Base-by-base conservation (phyloP, 1,140 invertebrate genomes). In the Cotesia chilonis region DNA sequence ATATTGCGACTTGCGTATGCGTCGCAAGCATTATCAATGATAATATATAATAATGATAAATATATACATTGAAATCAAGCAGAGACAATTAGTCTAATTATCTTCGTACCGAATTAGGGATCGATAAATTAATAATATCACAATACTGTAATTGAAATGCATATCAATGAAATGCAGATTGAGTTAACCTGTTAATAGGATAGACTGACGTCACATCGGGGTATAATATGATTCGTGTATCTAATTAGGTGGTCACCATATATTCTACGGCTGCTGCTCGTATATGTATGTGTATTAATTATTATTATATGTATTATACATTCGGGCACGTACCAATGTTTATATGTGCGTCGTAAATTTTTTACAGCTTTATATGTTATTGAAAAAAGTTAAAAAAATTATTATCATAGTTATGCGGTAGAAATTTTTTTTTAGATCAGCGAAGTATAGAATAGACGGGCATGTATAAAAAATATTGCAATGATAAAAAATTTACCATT, bases 81-180 rank as follows among this genome's bases (percentile, higher is more conserved):
- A 63, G 36, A 41, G 60, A 37, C 28, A n/a, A 63, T 37, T 37
- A 63, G 6, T 63, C 60, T 63, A 38, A 63, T 63, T 37, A 36
- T 28, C 14, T 63, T 63, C 4, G 37, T 63, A 10, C 35, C 28
- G 37, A 10, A 65, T 65, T 65, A 47, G 36, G 41, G 41, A 65
- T 51, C 7, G 14, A 65, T 65, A 65, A 36, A 65, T 65, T 65
- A 63, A 61, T 70, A 36, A 57, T 68, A 68, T 68, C 51, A 68
- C 66, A 68, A 36, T 67, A 54, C 17, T 55, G 3, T n/a, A 36
- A 63, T 70, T 63, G 41, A n/a, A 5, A 63, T 60, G 68, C 47
- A 70, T 71, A 71, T 71, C 70, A 71, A 71, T 71, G 61, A 71
- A 71, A 71, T 64, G 70, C 70, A 71, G 70, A 71, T 71, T 47